Base-by-base conservation (phyloP, 2,113 vertebrate genomes). In the Periophthalmus modestus region DNA sequence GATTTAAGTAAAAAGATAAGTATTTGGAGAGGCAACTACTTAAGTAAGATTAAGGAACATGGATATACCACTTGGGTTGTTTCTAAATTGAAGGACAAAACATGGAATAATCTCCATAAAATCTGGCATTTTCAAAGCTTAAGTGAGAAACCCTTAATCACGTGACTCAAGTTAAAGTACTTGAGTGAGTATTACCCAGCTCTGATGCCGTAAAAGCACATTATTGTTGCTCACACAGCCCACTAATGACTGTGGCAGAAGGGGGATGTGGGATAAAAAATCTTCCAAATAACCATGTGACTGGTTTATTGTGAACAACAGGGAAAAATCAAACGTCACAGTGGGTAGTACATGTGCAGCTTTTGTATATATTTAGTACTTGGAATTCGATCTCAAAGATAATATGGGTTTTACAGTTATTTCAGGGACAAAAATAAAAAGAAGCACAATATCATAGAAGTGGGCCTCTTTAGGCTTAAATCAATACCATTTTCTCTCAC, bases 391-490 rank as follows among this genome's bases (percentile, higher is more conserved):
- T 15, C 21, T 59, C 55, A 58, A 57, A 57, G 13, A 24, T 12
- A 59, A 59, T 28, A 28, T 59, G 24, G 52, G 19, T 28, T 10
- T 59, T 13, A 4, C 28, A 10, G 28, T 62, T 28, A 34, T 33
- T 62, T 62, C 59, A 65, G 18, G 9, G 19, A 63, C 28, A 63
- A 36, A 39, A 3, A 39, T 43, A 65, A 33, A 72, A 75, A 72
- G 9, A 70, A 74, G 58, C 54, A 74, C 69, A 69, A 54, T 83
- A 79, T 83, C 73, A 21, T 28, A 59, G 14, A 15, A 59, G 52
- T n/a, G 63, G 15, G 47, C 75, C 77, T 78, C 36, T 75, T 24
- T 48, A 34, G 16, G 36, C 47, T 87, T 80, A 73, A 82, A 88
- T 86, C 77, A 84, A 80, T 85, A 81, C 33, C 75, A 19, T 65